A percentile compares a stretch with the other conserved stretches of the same genome.
Evolutionary conservation across 2,888 invertebrate genomes (phyloP).

Genomic region (Tetragonula carbonaria): DNA sequence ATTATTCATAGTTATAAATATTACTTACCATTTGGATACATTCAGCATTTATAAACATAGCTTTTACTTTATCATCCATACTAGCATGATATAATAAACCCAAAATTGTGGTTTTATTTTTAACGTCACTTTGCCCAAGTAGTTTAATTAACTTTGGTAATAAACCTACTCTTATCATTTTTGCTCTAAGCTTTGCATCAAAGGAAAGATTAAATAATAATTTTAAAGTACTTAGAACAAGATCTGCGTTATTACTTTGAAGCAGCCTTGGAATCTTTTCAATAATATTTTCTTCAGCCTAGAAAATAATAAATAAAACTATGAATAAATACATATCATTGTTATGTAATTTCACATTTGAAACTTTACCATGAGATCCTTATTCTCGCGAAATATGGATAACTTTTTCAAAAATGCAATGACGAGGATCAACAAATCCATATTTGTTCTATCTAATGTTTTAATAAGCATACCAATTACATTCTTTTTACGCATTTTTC

Average conservation of each 20-base stretch:
- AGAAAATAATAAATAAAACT: slow-evolving; percentile 29
- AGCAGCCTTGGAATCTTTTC: slow-evolving; percentile 94
- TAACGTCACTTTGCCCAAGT: slow-evolving; percentile 89
- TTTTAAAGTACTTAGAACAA: slow-evolving; percentile 93
- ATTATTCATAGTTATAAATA: not conserved
- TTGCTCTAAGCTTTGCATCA: slow-evolving; percentile 93
- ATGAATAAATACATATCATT: slow-evolving; percentile 4
- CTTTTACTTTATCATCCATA: slow-evolving; percentile 96
- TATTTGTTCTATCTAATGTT: slow-evolving; percentile 95
- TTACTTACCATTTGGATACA: slow-evolving; percentile 92
- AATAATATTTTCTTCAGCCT: slow-evolving; percentile 90
- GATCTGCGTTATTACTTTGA: slow-evolving; percentile 87
- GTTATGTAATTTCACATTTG: not conserved
- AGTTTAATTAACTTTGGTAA: slow-evolving; percentile 95
- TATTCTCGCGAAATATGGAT: slow-evolving; percentile 97
- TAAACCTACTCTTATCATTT: slow-evolving; percentile 95
- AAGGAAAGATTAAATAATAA: slow-evolving; percentile 98
- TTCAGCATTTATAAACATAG: slow-evolving; percentile 97
- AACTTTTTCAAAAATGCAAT: slow-evolving; percentile 98
- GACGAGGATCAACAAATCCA: slow-evolving; percentile 94
- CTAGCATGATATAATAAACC: slow-evolving; percentile 96
- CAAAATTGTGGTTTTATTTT: slow-evolving; percentile 91
- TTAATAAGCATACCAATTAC: slow-evolving; percentile 94
- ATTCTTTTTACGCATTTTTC: slow-evolving; percentile 98
- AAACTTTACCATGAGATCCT: slow-evolving; percentile 91